Evolutionary conservation across 1,140 invertebrate species (phyloP).

Genomic region (Zaprionus inermis): DNA sequence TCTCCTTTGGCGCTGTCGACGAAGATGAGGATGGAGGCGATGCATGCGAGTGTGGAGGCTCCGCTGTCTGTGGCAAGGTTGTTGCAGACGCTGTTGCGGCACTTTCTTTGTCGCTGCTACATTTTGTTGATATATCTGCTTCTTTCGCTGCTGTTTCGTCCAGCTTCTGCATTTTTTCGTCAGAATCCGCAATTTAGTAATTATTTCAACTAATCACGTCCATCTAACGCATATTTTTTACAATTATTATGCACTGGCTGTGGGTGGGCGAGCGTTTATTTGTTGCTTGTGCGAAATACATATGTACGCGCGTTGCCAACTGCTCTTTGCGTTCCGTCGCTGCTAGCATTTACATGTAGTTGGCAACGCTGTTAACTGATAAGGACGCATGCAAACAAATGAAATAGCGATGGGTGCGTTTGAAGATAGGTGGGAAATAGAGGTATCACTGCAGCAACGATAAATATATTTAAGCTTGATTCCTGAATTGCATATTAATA

Average conservation of each 20-base stretch:
- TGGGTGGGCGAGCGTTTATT: constrained; percentile 35
- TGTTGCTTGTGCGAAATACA: constrained; percentile 50
- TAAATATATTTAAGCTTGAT: not conserved
- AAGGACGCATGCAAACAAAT: constrained; percentile 34
- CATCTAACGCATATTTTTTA: constrained; percentile 31
- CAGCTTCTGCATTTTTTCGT: constrained; percentile 20
- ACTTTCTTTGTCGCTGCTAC: constrained; percentile 34
- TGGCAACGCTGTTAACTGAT: constrained; percentile 44
- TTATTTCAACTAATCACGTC: constrained; percentile 10
- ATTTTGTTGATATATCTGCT: constrained; percentile 21
- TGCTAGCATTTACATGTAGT: constrained; percentile 22
- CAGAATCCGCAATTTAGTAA: constrained; percentile 12
- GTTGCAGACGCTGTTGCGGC: constrained; percentile 10
- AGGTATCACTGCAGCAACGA: not conserved
- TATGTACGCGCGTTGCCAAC: constrained; percentile 37
- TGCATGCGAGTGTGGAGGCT: constrained; percentile 3
- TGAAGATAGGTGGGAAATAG: not conserved
- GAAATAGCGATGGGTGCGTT: constrained; percentile 12
- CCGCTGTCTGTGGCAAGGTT: constrained; percentile 17
- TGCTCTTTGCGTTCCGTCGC: not conserved
- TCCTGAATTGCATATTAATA: too few species aligned
- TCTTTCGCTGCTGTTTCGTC: not conserved
- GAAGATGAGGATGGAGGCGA: constrained; percentile 3
- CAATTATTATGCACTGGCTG: constrained; percentile 25
- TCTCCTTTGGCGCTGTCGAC: constrained; percentile 23